A percentile compares a stretch with the other conserved stretches of the same genome.
Conservation (phyloP, 1,140 invertebrate genomes). For the Pogonognathellus flavescens region DNA sequence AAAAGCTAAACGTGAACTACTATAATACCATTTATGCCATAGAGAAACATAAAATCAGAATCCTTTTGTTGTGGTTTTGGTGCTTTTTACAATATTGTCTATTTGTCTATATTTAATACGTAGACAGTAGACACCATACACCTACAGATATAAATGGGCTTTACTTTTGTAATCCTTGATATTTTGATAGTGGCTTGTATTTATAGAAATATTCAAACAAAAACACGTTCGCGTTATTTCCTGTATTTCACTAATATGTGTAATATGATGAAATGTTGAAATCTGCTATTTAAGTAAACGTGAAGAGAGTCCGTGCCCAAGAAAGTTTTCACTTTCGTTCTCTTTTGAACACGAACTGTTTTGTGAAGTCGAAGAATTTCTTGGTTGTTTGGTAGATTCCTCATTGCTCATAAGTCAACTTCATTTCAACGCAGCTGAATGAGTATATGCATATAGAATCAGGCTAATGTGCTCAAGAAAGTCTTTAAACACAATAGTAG, state of each 20-base stretch:
- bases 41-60: slow-evolving; percentile 34
- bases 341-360: background rate
- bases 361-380: background rate
- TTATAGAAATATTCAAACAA: background rate
- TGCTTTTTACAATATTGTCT: background rate
- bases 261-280: background rate
- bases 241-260: background rate
- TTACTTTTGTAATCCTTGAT: no score
- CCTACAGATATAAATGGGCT: no score
- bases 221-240: background rate
- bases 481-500: background rate
- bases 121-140: background rate
- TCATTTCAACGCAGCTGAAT: background rate
- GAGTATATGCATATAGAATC: background rate
- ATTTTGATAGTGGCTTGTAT: background rate
- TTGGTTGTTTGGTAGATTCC: slow-evolving; percentile 23
- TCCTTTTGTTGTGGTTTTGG: slow-evolving; percentile 28
- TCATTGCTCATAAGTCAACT: slow-evolving; percentile 23
- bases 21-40: slow-evolving; percentile 22
- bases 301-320: no score
- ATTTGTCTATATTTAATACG: no score
- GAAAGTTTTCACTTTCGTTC: slow-evolving; percentile 16
- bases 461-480: background rate
- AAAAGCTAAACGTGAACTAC: background rate
- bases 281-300: background rate